A percentile compares a stretch with the other conserved stretches of the same genome.
Conservation (phyloP, 2,888 invertebrate species). For the Parasteatoda lunata region DNA sequence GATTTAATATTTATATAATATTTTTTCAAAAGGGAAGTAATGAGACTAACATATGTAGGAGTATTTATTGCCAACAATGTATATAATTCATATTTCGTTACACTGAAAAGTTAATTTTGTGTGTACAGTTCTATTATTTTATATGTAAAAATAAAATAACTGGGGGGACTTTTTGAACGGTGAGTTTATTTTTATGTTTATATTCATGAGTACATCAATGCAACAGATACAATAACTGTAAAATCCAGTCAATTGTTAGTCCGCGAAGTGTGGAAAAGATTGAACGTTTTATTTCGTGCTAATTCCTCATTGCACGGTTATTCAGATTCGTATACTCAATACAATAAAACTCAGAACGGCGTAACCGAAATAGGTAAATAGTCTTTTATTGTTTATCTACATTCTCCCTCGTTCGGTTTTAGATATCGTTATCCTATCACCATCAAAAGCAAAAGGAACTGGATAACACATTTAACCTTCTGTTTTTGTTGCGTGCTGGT, state of each 20-base stretch:
- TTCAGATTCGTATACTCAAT: neutral
- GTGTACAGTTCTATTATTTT: too few relatives aligned
- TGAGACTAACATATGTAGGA: too few relatives aligned
- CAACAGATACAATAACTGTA: neutral
- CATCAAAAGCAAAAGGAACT: neutral
- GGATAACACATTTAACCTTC: neutral
- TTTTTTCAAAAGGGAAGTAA: too few relatives aligned
- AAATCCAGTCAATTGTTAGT: neutral
- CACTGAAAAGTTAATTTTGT: too few relatives aligned
- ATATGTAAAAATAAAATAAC: too few relatives aligned
- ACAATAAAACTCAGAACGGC: constrained; percentile 16
- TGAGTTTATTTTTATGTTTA: too few relatives aligned
- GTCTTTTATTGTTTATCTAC: neutral
- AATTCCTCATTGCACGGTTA: neutral
- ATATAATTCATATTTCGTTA: too few relatives aligned
- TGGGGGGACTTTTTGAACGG: too few relatives aligned
- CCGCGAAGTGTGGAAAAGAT: constrained; percentile 23
- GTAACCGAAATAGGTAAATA: constrained; percentile 2
- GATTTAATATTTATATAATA: too few relatives aligned
- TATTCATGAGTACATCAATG: neutral
- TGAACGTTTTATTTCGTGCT: constrained; percentile 26
- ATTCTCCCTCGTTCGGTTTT: neutral
- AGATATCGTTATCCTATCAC: neutral
- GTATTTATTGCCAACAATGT: too few relatives aligned
- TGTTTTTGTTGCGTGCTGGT: neutral